Base-by-base conservation (phyloP, 2,888 invertebrate species). In the Xanthia togata region DNA sequence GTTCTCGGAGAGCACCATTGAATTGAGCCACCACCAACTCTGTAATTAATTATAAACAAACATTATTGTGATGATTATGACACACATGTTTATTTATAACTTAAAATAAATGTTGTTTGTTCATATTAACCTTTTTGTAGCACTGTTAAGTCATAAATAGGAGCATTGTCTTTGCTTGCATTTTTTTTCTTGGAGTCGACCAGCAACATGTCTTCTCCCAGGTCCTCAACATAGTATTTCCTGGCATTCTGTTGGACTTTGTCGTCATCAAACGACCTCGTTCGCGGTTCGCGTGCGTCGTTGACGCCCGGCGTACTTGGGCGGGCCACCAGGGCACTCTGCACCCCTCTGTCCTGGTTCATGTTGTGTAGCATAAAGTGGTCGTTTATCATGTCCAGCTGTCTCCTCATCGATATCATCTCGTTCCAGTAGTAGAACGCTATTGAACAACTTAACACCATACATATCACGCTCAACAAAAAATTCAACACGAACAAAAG, bases 361-460 rank as follows among this genome's bases (percentile, higher is more conserved):
- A 93, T 79, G 81, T 91, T 94, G 53, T 94, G 93, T 47, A 93
- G 87, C 65, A 94, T 83, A 57, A 94, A 90, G 82, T 96, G 95
- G 73, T 96, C 95, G 77, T 93, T 94, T 57, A 96, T 90, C 57
- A 89, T 81, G 73, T 96, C 96, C 41, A 96, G 82, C 75, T 96
- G 95, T 85, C 92, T 93, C 70, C 94, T 91, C 94, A 96, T 94
- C 0, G 93, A 91, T 77, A 93, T 92, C 91, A 96, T 92, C 86
- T 96, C 96, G 78, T 94, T 95, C 95, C 96, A 96, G 87, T 94
- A 96, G 87, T 95, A 96, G 86, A 95, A 95, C 62, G 95, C 95
- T 68, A 96, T 92, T 23, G 93, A 93, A 87, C 94, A 93, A 85
- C 95, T 94, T 82, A 96, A 89, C 70, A 94, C 90, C 92, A 96